Percentiles rank a stretch among this genome's conserved stretches.
Conservation (phyloP, 2,113 vertebrate genomes). For the Chionodraco myersi region DNA sequence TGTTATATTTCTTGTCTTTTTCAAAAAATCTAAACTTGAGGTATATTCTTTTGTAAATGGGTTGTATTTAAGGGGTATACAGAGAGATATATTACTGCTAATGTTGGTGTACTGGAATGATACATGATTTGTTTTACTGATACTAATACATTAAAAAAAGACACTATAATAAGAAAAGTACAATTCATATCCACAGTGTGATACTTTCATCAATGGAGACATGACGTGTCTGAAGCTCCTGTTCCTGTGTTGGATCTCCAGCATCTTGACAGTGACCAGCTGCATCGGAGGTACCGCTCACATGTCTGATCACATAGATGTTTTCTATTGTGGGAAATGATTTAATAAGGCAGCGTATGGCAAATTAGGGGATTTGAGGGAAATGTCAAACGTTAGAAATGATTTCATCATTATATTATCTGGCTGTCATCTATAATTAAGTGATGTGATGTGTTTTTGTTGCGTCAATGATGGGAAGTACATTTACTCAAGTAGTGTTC, state of each 20-base stretch:
- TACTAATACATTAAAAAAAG: neutral
- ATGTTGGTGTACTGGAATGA: neutral
- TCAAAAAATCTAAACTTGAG: neutral
- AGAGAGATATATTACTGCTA: neutral
- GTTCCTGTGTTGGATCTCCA: constrained; percentile 32
- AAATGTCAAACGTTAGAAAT: constrained; percentile 23
- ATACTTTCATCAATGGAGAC: neutral
- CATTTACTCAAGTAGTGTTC: too few species aligned
- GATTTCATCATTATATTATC: neutral
- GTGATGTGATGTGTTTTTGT: too few species aligned
- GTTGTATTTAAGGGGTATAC: neutral
- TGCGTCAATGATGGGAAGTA: too few species aligned
- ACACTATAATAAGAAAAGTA: neutral
- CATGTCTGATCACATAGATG: too few species aligned
- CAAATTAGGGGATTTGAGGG: neutral
- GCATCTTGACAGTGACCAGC: neutral
- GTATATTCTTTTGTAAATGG: neutral
- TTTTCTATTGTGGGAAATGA: neutral
- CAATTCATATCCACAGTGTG: constrained; percentile 1
- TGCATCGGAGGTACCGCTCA: constrained; percentile 18
- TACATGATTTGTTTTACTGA: neutral
- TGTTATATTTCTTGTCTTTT: neutral
- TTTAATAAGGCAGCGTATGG: neutral
- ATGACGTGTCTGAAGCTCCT: constrained; percentile 47
- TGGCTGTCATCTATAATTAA: too few species aligned